Percentiles rank a stretch among this genome's conserved stretches.
Evolutionary conservation across 1,140 invertebrate species (phyloP).

Genomic region (Drosophila mauritiana): DNA sequence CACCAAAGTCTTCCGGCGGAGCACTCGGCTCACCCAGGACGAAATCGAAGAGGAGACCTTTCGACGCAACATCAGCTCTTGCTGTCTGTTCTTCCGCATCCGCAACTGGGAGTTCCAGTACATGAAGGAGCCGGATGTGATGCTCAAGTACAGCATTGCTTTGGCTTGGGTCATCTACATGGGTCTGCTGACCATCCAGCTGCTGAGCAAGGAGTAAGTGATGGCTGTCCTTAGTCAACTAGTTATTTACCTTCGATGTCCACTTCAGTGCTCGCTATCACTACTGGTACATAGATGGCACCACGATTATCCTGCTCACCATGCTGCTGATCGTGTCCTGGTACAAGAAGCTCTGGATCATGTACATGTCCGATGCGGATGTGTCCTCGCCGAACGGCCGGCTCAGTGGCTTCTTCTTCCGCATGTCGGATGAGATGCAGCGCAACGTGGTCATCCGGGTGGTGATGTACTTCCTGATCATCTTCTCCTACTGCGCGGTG

Average conservation of each 20-base stretch:
- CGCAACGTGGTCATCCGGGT: slow-evolving; percentile 87
- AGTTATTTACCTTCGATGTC: neutral
- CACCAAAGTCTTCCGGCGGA: slow-evolving; percentile 66
- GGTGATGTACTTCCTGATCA: slow-evolving; percentile 88
- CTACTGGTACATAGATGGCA: slow-evolving; percentile 67
- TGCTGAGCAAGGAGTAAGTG: slow-evolving; percentile 70
- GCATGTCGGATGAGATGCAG: slow-evolving; percentile 86
- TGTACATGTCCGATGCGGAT: slow-evolving; percentile 72
- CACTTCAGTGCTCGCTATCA: slow-evolving; percentile 48
- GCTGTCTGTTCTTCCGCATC: slow-evolving; percentile 75
- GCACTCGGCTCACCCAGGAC: slow-evolving; percentile 73
- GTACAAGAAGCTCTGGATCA: slow-evolving; percentile 84
- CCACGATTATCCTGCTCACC: slow-evolving; percentile 72
- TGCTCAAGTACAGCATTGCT: slow-evolving; percentile 82
- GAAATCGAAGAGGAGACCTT: slow-evolving; percentile 80
- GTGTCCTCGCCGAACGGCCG: slow-evolving; percentile 67
- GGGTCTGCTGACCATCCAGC: slow-evolving; percentile 70
- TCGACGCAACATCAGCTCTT: slow-evolving; percentile 79
- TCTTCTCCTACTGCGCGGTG: slow-evolving; percentile 87
- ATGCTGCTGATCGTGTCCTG: slow-evolving; percentile 81
- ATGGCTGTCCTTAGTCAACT: rapidly evolving
- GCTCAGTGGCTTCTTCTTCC: slow-evolving; percentile 84
- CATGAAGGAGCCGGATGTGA: slow-evolving; percentile 77
- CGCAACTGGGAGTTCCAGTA: slow-evolving; percentile 80
- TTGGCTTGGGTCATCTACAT: slow-evolving; percentile 69